phyloP scores from a whole-genome alignment of 2,888 invertebrate genomes.

The Thelaira solivaga region DNA sequence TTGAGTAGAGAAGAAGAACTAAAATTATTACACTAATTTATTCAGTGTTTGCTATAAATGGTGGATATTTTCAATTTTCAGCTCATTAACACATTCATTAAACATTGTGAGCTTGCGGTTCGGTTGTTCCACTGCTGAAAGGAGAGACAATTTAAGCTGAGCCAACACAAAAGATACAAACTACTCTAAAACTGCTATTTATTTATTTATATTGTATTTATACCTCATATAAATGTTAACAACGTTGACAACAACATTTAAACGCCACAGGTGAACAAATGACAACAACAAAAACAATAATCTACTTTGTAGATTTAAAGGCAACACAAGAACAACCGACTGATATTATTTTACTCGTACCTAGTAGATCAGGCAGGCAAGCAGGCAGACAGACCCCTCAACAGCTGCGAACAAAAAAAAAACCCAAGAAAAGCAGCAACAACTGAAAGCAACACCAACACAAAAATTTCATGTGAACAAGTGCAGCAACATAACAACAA shows the following conservation, averaged over 20 bases:
- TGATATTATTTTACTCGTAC: not conserved
- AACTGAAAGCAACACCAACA: conserved; percentile 47
- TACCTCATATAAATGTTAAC: conserved; percentile 61
- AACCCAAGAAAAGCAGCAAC: conserved; percentile 5
- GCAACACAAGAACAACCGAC: conserved; percentile 39
- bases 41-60: conserved; percentile 38
- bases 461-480: conserved; percentile 51
- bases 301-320: conserved; percentile 31
- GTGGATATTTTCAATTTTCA: conserved; percentile 57
- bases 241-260: conserved; percentile 62
- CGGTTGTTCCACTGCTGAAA: not conserved
- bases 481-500: conserved; percentile 29
- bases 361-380: not conserved
- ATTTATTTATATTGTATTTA: conserved; percentile 48
- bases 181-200: too few species aligned
- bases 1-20: not conserved
- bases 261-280: conserved; percentile 63
- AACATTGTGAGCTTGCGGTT: conserved; percentile 23
- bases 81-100: conserved; percentile 61
- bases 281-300: conserved; percentile 40
- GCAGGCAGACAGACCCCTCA: not conserved
- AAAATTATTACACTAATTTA: conserved; percentile 41
- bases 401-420: conserved; percentile 16
- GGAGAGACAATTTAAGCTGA: too few species aligned
- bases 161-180: conserved; percentile 24